These are phyloP conservation scores for Ormia ochracea DNA, from an alignment of 2,888 invertebrate genomes.

Conservation along the genomic window DNA sequence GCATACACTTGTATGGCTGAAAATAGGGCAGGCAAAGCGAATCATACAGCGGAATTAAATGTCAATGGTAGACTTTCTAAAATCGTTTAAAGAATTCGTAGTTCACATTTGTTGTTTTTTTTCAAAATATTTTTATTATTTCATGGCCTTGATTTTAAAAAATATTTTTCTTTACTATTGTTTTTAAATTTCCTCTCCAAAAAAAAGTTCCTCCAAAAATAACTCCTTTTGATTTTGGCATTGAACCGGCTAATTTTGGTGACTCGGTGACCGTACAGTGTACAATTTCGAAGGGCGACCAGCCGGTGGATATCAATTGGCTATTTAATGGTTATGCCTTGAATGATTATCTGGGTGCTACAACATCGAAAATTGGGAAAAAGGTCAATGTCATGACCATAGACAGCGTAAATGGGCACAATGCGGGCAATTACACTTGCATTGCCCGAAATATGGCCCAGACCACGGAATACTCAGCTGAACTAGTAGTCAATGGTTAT, in stretches of 20 bases:
- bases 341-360: constrained; percentile 78
- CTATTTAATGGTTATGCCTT: constrained; percentile 81
- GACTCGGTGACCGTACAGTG: constrained; percentile 81
- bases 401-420: constrained; percentile 79
- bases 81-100: not conserved
- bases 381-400: constrained; percentile 80
- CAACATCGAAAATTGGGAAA: constrained; percentile 78
- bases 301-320: constrained; percentile 83
- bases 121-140: not conserved
- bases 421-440: constrained; percentile 80
- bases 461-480: constrained; percentile 78
- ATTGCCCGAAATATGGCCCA: constrained; percentile 79
- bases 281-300: constrained; percentile 83
- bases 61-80: constrained; percentile 79
- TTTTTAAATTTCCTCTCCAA: not conserved
- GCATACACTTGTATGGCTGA: constrained; percentile 84
- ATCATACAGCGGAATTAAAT: constrained; percentile 80
- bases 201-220: constrained; percentile 76
- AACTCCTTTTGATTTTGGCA: constrained; percentile 79
- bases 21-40: constrained; percentile 80
- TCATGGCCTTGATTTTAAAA: constrained; percentile 16
- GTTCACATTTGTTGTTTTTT: no score
- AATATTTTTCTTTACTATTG: constrained; percentile 1
- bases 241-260: constrained; percentile 81
- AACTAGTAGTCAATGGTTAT: constrained; percentile 79